Base-by-base conservation (phyloP, 64 coral and sea anemone species). In the Stylophora pistillata region DNA sequence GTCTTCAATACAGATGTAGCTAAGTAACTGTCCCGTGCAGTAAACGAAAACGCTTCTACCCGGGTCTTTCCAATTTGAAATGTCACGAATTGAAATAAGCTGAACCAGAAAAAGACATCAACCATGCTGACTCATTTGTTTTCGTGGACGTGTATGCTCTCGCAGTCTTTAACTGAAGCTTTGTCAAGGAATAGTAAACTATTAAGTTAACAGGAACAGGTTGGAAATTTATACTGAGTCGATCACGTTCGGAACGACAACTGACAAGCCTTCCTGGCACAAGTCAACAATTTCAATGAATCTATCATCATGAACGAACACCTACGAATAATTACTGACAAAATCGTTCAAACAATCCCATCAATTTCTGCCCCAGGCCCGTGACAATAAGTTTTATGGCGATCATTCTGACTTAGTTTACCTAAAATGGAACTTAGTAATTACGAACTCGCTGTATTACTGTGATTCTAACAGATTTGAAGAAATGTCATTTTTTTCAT, bases 21-120 rank as follows among this genome's bases (percentile, higher is more conserved):
- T 2, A 94, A 37, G 33, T 90, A 94, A 27, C 70, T 89, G 15
- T 89, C 87, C 55, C 77, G 53, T 69, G 37, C 27, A 32, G 87
- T 86, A 14, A 71, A 5, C 1, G 81, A 94, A 73, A 89, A 33
- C 86, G 21, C 81, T 10, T 20, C 63, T 72, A 17, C 16, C 4
- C 9, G 10, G 69, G 58, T 25, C 21, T 27, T 28, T 16, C 27
- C 74, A 29, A 56, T 26, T 9, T 57, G 72, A 57, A 68, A 80
- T 57, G 25, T 72, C 15, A 72, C 26, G 7, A 81, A 69, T 33
- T 3, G 32, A 70, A 70, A n/a, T 47, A 84, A 15, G 34, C 7
- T 52, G 21, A 69, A 20, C 30, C 23, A 9, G 2, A 66, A 23
- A 21, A 21, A 23, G 14, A n/a, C 21, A 10, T 13, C 16, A 16